Percentiles rank a stretch among this genome's conserved stretches.
Evolutionary conservation across 1,140 invertebrate species (phyloP).

Genomic region (Mamestra configurata): DNA sequence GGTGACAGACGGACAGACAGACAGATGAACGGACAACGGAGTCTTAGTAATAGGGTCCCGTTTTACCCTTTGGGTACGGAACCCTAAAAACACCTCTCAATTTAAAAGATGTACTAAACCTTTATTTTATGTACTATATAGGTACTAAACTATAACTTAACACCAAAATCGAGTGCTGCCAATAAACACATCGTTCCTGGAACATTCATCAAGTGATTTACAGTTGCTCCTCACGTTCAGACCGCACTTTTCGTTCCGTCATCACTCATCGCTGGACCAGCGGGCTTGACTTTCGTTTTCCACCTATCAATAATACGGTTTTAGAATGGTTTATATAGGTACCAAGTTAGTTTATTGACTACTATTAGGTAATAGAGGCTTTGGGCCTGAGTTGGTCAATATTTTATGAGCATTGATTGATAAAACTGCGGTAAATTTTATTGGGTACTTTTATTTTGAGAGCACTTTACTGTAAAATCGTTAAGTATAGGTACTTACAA

Average conservation of each 20-base stretch:
- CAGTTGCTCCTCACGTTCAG: slow-evolving; percentile 43
- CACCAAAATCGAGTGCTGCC: slow-evolving; percentile 32
- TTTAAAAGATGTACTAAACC: no score
- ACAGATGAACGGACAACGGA: no score
- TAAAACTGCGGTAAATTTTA: neutral
- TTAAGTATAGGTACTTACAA: no score
- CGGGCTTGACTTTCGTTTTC: slow-evolving; percentile 48
- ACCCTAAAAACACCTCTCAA: no score
- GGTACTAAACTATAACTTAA: slow-evolving; percentile 5
- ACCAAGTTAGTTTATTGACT: slow-evolving; percentile 5
- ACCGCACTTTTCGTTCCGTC: slow-evolving; percentile 48
- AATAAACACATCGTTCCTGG: slow-evolving; percentile 45
- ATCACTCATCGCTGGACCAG: slow-evolving; percentile 49
- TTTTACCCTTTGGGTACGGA: no score
- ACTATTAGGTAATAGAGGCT: neutral
- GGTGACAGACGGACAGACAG: no score
- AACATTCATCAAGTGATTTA: slow-evolving; percentile 52
- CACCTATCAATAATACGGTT: slow-evolving; percentile 47
- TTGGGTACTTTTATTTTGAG: neutral
- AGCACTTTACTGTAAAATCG: no score
- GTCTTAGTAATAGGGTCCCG: no score
- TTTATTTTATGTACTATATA: no score
- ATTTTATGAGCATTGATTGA: slow-evolving; percentile 16
- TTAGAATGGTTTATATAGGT: slow-evolving; percentile 22
- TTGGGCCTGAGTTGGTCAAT: neutral